Evolutionary conservation across 2,797 vertebrate species (phyloP).

Genomic region (Acomys russatus): DNA sequence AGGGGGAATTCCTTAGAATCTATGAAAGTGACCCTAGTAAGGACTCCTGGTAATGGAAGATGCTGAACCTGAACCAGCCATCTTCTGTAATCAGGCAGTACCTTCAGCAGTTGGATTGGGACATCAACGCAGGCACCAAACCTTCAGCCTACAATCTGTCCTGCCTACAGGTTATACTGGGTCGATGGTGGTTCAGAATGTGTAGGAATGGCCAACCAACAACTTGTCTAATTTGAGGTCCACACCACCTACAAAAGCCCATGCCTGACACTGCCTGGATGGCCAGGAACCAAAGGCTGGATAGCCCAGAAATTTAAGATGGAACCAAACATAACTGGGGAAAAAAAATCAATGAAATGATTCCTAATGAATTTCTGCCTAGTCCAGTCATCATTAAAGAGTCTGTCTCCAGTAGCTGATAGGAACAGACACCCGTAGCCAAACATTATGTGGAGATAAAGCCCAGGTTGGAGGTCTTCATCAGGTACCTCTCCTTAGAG

Average conservation of each 20-base stretch:
- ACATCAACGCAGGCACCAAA: not conserved
- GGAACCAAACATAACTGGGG: not conserved
- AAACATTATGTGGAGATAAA: not conserved
- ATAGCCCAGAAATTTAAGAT: not conserved
- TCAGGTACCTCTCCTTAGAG: not conserved
- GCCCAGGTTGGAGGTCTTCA: not conserved
- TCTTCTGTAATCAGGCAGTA: not conserved
- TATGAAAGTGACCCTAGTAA: not conserved
- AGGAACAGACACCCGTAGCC: not conserved
- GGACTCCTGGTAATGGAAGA: not conserved
- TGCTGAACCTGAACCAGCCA: not conserved
- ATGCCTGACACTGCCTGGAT: not conserved
- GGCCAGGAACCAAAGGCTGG: not conserved
- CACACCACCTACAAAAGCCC: not conserved
- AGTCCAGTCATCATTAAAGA: not conserved
- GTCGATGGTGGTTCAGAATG: not conserved
- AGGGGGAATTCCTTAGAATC: not conserved
- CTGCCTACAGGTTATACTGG: not conserved
- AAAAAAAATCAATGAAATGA: not conserved
- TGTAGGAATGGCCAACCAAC: not conserved
- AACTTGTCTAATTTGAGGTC: not conserved
- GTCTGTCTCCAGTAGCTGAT: not conserved
- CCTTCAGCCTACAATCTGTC: not conserved
- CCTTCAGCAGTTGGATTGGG: not conserved
- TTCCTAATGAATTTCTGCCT: not conserved